Conservation (phyloP, 2,797 vertebrate species). For the Centroberyx gerrardi region DNA sequence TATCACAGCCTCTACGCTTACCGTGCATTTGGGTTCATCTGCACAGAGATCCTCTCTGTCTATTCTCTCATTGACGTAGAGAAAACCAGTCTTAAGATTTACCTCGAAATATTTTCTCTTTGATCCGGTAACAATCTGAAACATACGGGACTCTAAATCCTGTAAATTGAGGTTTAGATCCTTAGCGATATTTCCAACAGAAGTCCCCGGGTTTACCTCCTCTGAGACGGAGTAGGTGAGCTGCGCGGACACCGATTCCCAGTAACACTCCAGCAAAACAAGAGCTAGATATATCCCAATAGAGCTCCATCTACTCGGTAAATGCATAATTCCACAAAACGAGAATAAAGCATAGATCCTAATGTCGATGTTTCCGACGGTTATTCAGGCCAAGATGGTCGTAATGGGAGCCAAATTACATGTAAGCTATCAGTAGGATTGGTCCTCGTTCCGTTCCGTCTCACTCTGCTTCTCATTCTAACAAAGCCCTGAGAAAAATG, state of each 20-base stretch:
- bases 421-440: too few relatives aligned
- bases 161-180: slow-evolving; percentile 71
- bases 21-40: slow-evolving; percentile 26
- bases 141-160: slow-evolving; percentile 58
- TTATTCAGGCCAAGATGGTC: too few relatives aligned
- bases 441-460: too few relatives aligned
- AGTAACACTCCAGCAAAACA: slow-evolving; percentile 36
- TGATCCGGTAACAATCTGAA: slow-evolving; percentile 64
- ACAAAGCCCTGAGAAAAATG: slow-evolving; percentile 32
- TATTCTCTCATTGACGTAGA: slow-evolving; percentile 68
- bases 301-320: slow-evolving; percentile 4
- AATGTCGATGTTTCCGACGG: too few relatives aligned
- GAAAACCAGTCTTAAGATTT: slow-evolving; percentile 67
- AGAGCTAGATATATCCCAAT: slow-evolving; percentile 25
- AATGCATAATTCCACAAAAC: slow-evolving; percentile 36
- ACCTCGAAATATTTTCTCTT: slow-evolving; percentile 73
- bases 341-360: background rate
- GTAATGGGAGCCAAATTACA: too few relatives aligned
- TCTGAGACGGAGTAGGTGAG: slow-evolving; percentile 71
- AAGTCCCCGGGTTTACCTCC: slow-evolving; percentile 67
- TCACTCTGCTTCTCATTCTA: slow-evolving; percentile 30
- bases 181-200: slow-evolving; percentile 75
- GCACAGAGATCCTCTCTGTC: slow-evolving; percentile 73
- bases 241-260: slow-evolving; percentile 45
- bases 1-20: slow-evolving; percentile 68